Evolutionary conservation across 1,140 invertebrate genomes (phyloP).

Genomic region (Heliothis subflexa): DNA sequence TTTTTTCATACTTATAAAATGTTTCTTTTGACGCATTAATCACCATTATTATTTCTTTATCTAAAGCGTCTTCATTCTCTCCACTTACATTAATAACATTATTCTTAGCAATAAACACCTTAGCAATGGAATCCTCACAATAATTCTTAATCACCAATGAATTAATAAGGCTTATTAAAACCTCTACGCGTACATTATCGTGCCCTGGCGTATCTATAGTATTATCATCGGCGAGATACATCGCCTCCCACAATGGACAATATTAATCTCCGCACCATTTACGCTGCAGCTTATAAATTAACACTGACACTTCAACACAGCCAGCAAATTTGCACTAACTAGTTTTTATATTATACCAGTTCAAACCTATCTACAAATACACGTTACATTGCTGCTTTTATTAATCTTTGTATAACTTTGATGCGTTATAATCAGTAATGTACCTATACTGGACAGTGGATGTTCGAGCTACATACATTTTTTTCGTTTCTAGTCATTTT

Average conservation of each 20-base stretch:
- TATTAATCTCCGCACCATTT: constrained; percentile 43
- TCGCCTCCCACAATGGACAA: constrained; percentile 40
- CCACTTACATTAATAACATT: background rate
- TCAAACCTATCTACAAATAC: constrained; percentile 7
- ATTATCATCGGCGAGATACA: constrained; percentile 24
- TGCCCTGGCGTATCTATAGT: background rate
- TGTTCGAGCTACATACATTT: constrained; percentile 14
- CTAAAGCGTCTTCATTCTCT: background rate
- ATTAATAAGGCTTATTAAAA: constrained; percentile 23
- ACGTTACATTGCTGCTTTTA: constrained; percentile 33
- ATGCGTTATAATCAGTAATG: background rate
- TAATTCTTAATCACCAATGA: constrained; percentile 24
- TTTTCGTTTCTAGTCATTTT: constrained; percentile 21
- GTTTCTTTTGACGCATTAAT: no score
- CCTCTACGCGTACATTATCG: background rate
- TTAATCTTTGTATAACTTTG: background rate
- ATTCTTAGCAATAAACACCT: background rate
- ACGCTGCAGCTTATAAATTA: constrained; percentile 36
- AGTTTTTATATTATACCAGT: constrained; percentile 38
- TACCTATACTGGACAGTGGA: background rate
- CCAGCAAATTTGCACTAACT: constrained; percentile 36
- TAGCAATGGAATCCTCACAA: background rate
- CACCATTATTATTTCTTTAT: no score
- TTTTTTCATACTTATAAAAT: no score
- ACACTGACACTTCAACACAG: constrained; percentile 32